Evolutionary conservation across 2,888 invertebrate species (phyloP), one percentile per base, ranked within the genome.

Genomic region (Orchestes rusci): DNA sequence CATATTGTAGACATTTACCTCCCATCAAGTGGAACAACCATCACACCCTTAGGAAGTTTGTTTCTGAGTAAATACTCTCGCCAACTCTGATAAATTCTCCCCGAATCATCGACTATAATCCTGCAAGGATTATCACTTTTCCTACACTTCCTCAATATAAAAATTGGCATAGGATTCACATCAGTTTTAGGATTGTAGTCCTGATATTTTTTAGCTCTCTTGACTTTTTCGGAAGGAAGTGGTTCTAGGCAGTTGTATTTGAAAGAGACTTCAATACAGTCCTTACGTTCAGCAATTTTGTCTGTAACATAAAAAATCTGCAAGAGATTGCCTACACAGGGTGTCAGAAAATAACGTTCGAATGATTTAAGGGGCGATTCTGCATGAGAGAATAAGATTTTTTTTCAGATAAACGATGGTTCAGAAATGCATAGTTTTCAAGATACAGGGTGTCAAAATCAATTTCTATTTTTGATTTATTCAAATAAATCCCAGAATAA

Each of bases 1-100:
- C n/a, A n/a, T n/a, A n/a, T n/a, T n/a, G n/a, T n/a, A n/a, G n/a
- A n/a, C n/a, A 40, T 46, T 32, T 53, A 60, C 53, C 57, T 55
- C 32, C 78, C 78, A 61, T 73, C 64, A 53, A 70, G 65, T 2
- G 78, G 78, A 17, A 73, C 69, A 53, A 74, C 67, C 45, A 76
- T 69, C 15, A 73, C 70, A 64, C 76, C 74, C 61, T 74, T 67
- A 2, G 72, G 69, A 16, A 73, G 60, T 34, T 73, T 75, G 57
- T 78, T 78, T 32, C 71, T 61, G 10, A 58, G 59, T 42, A 76
- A 59, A 60, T 73, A 77, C 1, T 71, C 67, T n/a, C 67, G 55
- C 77, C 77, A 78, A 37, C 65, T 64, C 4, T 70, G 62, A 50
- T 78, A 78, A 1, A 74, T 72, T 45, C 78, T 67, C n/a, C 57